Base-by-base conservation (phyloP, 2,888 invertebrate species). In the Luperina testacea region DNA sequence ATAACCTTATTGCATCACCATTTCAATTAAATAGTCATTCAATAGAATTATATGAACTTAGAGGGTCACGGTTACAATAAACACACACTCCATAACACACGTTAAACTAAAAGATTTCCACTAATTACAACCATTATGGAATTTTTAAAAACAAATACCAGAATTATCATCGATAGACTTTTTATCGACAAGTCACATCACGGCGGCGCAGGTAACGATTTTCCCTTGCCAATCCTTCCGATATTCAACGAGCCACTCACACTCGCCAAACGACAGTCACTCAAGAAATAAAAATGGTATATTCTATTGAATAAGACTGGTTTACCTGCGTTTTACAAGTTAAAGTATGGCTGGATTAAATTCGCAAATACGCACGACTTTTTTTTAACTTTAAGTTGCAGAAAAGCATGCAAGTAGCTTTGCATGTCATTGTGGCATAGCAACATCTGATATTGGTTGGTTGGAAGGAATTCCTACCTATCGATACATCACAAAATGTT, bases 181-280 rank as follows among this genome's bases (percentile, higher is more conserved):
- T 13, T 17, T 15, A 57, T 84, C 57, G 69, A 68, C 2, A 15
- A 0, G 20, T 48, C 53, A 64, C 88, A 84, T 78, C 85, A 57
- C 61, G 65, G 71, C 65, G 79, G 69, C 48, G 79, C 88, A 90
- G 90, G 90, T 90, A 90, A 90, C 87, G 88, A 90, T 80, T 90
- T 87, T 90, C 83, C 79, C 78, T 79, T 63, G 72, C 78, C 80
- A 67, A 86, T 80, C 85, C 87, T 77, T 86, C 81, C 89, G 78
- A 90, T 91, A 89, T 88, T 89, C 90, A 87, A 88, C 86, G 82
- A 89, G 85, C 88, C 78, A 87, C 89, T 89, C 86, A 85, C 78
- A 84, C 81, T 71, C 71, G 72, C 74, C 75, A 72, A 87, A 84
- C 80, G 88, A 86, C 78, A 83, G 77, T 80, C 82, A 82, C 78